A percentile compares a stretch with the other conserved stretches of the same genome.
Evolutionary conservation across 2,888 invertebrate genomes (phyloP).

Genomic region (Dendrolimus houi): DNA sequence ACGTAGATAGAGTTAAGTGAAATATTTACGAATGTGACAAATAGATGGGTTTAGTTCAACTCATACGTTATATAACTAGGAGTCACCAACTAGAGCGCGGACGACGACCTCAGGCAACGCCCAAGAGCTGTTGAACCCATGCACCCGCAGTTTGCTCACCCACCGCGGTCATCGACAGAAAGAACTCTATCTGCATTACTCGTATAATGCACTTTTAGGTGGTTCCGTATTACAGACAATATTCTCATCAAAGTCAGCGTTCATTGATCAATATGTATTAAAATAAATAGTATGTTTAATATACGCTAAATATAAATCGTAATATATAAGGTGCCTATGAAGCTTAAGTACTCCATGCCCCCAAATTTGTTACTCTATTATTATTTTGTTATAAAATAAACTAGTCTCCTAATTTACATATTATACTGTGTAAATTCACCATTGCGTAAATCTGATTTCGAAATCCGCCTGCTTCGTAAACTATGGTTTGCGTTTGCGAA

Average conservation of each 20-base stretch:
- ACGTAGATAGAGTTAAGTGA: neutral
- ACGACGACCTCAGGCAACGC: slow-evolving; percentile 49
- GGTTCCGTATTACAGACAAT: slow-evolving; percentile 4
- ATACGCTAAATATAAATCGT: no score
- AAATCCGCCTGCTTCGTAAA: slow-evolving; percentile 4
- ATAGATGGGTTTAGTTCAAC: neutral
- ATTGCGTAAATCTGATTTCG: no score
- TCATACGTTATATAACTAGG: slow-evolving; percentile 33
- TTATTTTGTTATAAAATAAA: no score
- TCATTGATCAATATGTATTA: no score
- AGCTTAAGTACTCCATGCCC: no score
- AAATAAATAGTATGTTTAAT: no score
- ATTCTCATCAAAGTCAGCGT: neutral
- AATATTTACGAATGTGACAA: neutral
- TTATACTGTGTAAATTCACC: no score
- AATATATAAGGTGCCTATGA: no score
- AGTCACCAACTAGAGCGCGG: slow-evolving; percentile 24
- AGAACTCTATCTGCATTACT: neutral
- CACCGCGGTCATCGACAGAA: slow-evolving; percentile 41
- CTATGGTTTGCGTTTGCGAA: neutral
- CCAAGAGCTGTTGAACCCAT: slow-evolving; percentile 42
- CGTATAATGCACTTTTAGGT: slow-evolving; percentile 1
- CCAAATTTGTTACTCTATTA: no score
- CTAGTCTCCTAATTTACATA: no score
- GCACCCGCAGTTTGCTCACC: slow-evolving; percentile 27